Conservation (phyloP, 2,888 invertebrate species). For the Dicyrtomina minuta region DNA sequence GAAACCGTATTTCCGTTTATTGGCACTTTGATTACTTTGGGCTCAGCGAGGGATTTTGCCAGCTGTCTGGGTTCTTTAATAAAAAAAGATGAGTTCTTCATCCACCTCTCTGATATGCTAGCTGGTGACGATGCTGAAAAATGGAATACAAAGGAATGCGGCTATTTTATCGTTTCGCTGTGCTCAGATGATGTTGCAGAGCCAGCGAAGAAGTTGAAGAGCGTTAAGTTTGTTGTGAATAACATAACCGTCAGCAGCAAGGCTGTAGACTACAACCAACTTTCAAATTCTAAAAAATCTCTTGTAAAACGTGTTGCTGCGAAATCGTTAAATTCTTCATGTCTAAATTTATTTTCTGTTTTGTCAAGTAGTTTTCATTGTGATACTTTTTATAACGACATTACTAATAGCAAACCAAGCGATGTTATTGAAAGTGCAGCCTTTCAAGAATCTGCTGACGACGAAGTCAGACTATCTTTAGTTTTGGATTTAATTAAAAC, state of each 20-base stretch:
- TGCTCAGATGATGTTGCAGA: slow-evolving; percentile 1
- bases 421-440: slow-evolving; percentile 13
- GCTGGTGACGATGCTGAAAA: slow-evolving; percentile 2
- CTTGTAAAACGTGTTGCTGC: slow-evolving; percentile 9
- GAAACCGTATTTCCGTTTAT: slow-evolving; percentile 37
- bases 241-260: not conserved
- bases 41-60: slow-evolving; percentile 36
- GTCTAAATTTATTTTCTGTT: slow-evolving; percentile 4
- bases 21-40: slow-evolving; percentile 22
- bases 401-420: slow-evolving; percentile 5
- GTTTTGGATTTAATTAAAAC: slow-evolving; percentile 39
- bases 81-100: slow-evolving; percentile 36
- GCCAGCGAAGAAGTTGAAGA: not conserved
- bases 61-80: slow-evolving; percentile 35
- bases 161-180: slow-evolving; percentile 37
- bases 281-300: slow-evolving; percentile 12
- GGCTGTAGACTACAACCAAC: slow-evolving; percentile 1
- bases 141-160: slow-evolving; percentile 29
- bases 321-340: not conserved
- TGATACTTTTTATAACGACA: slow-evolving; percentile 23
- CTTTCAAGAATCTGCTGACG: not conserved
- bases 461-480: slow-evolving; percentile 27
- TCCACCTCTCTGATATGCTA: slow-evolving; percentile 20
- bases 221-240: slow-evolving; percentile 11
- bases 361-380: slow-evolving; percentile 13